Percentiles rank a stretch among this genome's conserved stretches.
Evolutionary conservation across 2,888 invertebrate genomes (phyloP).

Genomic region (Podabrus alpinus): DNA sequence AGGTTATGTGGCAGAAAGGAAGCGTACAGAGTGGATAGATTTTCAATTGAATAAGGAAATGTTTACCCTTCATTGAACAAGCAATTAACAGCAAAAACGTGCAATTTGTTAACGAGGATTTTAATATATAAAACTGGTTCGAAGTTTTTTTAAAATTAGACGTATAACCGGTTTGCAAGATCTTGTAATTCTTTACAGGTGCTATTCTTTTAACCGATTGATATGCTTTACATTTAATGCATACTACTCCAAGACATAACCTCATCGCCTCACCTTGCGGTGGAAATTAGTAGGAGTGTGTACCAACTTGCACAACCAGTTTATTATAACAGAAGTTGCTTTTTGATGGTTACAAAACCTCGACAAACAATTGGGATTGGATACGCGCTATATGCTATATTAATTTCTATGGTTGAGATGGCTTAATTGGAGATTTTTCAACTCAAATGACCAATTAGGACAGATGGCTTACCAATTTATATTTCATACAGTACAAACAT

Average conservation of each 20-base stretch:
- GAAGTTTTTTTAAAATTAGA: neutral
- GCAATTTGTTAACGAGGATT: neutral
- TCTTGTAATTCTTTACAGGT: neutral
- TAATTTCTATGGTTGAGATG: neutral
- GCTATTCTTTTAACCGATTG: neutral
- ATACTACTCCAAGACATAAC: neutral
- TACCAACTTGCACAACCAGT: neutral
- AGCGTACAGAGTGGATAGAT: neutral
- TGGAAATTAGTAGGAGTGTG: neutral
- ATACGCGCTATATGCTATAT: neutral
- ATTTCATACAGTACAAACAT: neutral
- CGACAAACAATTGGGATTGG: neutral
- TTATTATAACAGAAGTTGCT: neutral
- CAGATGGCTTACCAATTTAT: neutral
- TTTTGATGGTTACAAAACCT: neutral
- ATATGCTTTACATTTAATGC: neutral
- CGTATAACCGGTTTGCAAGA: neutral
- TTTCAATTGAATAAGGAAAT: neutral
- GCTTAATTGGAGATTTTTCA: neutral
- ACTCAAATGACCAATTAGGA: neutral
- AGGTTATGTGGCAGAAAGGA: neutral
- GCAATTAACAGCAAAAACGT: neutral
- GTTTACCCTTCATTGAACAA: neutral
- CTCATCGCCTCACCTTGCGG: neutral
- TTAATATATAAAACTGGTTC: neutral